A percentile compares a stretch with the other conserved stretches of the same genome.
Conservation (phyloP, 2,797 vertebrate species). For the Arnoldichthys spilopterus region DNA sequence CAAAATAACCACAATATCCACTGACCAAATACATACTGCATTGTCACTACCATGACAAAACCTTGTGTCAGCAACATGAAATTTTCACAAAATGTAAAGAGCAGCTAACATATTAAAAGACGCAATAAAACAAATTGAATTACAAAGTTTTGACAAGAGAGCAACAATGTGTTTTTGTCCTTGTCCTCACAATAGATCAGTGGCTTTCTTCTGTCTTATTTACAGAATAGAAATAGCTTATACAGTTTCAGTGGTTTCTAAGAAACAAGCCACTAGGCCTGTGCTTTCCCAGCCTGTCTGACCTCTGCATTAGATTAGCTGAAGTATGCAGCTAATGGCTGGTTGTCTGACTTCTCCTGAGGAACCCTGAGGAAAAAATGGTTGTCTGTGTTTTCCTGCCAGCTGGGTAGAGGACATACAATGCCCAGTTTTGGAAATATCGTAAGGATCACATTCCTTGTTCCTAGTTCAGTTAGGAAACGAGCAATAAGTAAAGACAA, state of each 20-base stretch:
- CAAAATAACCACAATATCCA: too few relatives aligned
- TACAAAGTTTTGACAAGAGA: background rate
- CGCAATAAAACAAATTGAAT: background rate
- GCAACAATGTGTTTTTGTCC: background rate
- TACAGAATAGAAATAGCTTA: conserved; percentile 14
- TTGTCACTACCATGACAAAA: too few relatives aligned
- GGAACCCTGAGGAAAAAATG: conserved; percentile 41
- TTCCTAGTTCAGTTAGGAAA: background rate
- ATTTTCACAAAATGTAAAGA: background rate
- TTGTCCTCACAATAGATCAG: conserved; percentile 2
- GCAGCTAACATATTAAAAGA: background rate
- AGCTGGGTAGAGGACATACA: conserved; percentile 33
- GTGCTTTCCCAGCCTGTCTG: conserved; percentile 37
- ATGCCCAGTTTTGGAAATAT: conserved; percentile 16
- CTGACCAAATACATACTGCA: too few relatives aligned
- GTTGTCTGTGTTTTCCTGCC: conserved; percentile 20
- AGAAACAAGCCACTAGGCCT: conserved; percentile 36
- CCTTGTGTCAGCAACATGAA: too few relatives aligned
- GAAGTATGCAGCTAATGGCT: conserved; percentile 42
- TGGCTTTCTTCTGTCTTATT: conserved; percentile 24
- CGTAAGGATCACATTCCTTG: conserved; percentile 13
- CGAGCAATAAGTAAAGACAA: background rate
- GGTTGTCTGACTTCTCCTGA: conserved; percentile 39
- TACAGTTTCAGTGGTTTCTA: conserved; percentile 24
- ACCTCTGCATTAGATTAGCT: conserved; percentile 52